A percentile compares a stretch with the other conserved stretches of the same genome.
These are phyloP conservation scores for Muscidifurax raptorellus DNA, from an alignment of 1,140 invertebrate genomes.

Conservation along the genomic window DNA sequence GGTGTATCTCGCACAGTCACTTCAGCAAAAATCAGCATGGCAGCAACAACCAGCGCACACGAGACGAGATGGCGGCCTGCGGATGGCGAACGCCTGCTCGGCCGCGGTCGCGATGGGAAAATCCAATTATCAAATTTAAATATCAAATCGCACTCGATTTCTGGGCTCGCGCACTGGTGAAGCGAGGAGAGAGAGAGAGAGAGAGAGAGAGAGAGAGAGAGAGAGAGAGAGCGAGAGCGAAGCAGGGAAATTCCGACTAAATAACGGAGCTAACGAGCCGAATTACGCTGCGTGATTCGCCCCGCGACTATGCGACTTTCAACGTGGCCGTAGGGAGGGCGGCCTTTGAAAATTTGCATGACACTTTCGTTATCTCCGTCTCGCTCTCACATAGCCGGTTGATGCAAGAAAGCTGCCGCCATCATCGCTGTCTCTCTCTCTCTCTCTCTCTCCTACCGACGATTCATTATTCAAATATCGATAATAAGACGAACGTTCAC, in stretches of 20 bases:
- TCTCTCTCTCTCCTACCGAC: background rate
- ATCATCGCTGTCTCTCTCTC: background rate
- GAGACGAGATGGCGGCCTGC: background rate
- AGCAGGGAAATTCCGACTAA: conserved; percentile 19
- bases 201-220: background rate
- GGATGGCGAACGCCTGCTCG: background rate
- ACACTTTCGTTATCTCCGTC: background rate
- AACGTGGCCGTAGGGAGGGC: background rate
- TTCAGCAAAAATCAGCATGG: conserved; percentile 37
- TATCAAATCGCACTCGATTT: conserved; percentile 47
- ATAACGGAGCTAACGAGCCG: conserved; percentile 50
- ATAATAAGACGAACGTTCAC: conserved; percentile 48
- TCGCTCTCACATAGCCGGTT: background rate
- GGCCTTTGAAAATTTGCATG: conserved; percentile 43
- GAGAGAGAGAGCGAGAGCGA: background rate
- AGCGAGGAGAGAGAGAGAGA: background rate
- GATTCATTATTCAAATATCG: conserved; percentile 50
- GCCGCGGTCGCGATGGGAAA: background rate
- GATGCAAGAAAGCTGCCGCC: background rate
- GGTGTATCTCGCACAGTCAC: background rate
- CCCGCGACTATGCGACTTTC: conserved; percentile 13
- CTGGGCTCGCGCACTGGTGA: background rate
- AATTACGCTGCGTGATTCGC: conserved; percentile 43
- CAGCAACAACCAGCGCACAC: background rate
- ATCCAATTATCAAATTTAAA: conserved; percentile 52